These are phyloP conservation scores for Acronicta aceris DNA, from an alignment of 2,888 invertebrate species.

Conservation along the genomic window DNA sequence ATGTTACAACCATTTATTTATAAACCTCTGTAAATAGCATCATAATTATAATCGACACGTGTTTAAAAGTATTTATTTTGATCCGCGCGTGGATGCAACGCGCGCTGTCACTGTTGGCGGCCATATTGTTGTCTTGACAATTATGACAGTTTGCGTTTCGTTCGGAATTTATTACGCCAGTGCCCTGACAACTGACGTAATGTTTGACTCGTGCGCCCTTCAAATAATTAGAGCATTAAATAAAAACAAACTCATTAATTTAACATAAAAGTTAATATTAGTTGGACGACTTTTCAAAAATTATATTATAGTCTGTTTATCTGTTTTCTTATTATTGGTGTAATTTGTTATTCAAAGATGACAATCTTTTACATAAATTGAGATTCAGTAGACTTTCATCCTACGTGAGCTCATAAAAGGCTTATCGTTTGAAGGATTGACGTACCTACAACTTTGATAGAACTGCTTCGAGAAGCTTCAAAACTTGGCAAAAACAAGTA, in stretches of 20 bases:
- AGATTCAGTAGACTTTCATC: background rate
- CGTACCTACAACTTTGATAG: background rate
- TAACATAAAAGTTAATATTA: slow-evolving; percentile 5
- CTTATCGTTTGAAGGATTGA: too few relatives aligned
- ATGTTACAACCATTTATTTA: slow-evolving; percentile 36
- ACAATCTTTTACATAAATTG: slow-evolving; percentile 6
- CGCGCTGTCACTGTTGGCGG: slow-evolving; percentile 40
- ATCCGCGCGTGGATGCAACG: slow-evolving; percentile 42
- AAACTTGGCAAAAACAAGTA: background rate
- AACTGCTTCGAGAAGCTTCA: background rate
- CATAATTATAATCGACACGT: slow-evolving; percentile 50
- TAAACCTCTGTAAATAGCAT: slow-evolving; percentile 44
- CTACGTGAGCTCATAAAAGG: too few relatives aligned
- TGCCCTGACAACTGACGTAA: slow-evolving; percentile 33
- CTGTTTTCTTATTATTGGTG: slow-evolving; percentile 1
- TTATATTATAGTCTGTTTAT: too few relatives aligned
- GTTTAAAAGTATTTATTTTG: slow-evolving; percentile 51
- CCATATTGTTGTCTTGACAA: slow-evolving; percentile 51
- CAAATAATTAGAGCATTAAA: slow-evolving; percentile 37
- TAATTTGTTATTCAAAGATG: slow-evolving; percentile 11
- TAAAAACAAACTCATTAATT: slow-evolving; percentile 32
- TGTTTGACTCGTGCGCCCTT: slow-evolving; percentile 45
- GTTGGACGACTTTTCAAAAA: slow-evolving; percentile 2
- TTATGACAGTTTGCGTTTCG: slow-evolving; percentile 51
- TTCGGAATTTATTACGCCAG: slow-evolving; percentile 47